Percentiles rank a stretch among this genome's conserved stretches.
These are phyloP conservation scores for Trichogramma dendrolimi DNA, from an alignment of 2,888 invertebrate genomes.

Conservation along the genomic window DNA sequence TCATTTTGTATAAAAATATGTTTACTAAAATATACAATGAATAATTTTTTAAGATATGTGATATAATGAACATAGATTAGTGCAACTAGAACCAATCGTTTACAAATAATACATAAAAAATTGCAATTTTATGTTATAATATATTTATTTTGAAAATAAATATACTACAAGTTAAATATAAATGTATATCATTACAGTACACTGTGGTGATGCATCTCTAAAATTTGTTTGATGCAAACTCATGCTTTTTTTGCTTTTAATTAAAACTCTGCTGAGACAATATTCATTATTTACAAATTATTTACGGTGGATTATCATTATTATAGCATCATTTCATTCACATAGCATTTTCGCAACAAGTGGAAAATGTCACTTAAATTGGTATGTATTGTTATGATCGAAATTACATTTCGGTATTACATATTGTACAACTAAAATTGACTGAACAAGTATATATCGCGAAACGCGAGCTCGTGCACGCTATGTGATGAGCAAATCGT, in stretches of 20 bases:
- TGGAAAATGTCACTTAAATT: no score
- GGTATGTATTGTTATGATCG: conserved; percentile 19
- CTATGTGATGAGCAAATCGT: not conserved
- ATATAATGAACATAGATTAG: no score
- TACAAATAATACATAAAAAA: no score
- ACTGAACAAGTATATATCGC: conserved; percentile 2
- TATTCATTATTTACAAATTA: conserved; percentile 28
- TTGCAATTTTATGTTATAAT: conserved; percentile 19
- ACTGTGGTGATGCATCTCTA: conserved; percentile 14
- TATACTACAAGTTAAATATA: conserved; percentile 25
- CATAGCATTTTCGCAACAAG: no score
- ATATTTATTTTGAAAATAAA: conserved; percentile 31
- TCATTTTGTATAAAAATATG: no score
- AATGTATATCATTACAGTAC: conserved; percentile 24
- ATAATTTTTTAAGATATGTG: no score
- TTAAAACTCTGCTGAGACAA: conserved; percentile 25
- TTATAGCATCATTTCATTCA: no score
- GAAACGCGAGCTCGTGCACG: not conserved
- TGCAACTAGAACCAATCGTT: no score
- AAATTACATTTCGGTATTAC: conserved; percentile 22
- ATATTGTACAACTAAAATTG: conserved; percentile 22
- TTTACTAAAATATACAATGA: no score
- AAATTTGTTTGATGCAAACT: conserved; percentile 23
- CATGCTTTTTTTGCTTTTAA: conserved; percentile 6
- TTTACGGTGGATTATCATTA: conserved; percentile 21